Evolutionary conservation across 1,140 invertebrate species (phyloP).

Genomic region (Leguminivora glycinivorella): DNA sequence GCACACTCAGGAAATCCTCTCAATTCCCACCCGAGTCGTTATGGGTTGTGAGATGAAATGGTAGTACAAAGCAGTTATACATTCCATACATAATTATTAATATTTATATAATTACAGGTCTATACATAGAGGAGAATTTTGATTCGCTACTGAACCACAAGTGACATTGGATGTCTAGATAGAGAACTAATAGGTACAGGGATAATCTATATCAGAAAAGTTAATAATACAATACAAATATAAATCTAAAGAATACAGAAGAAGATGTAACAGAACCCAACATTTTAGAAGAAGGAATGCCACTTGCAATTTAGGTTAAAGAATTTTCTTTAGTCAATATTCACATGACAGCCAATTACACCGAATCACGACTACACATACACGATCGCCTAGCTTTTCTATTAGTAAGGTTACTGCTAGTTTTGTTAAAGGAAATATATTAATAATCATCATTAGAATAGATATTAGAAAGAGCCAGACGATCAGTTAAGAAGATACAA

Average conservation of each 20-base stretch:
- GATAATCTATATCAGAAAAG: constrained; percentile 3
- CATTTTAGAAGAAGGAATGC: constrained; percentile 6
- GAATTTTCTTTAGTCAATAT: constrained; percentile 5
- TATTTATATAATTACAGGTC: constrained; percentile 35
- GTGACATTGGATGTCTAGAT: constrained; percentile 23
- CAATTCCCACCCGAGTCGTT: constrained; percentile 52
- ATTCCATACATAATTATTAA: constrained; percentile 34
- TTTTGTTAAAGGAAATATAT: constrained; percentile 19
- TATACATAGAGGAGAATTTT: constrained; percentile 27
- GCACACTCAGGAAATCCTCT: constrained; percentile 60
- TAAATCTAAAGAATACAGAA: neutral
- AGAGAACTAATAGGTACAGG: constrained; percentile 15
- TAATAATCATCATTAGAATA: constrained; percentile 1
- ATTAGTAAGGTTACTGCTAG: constrained; percentile 11
- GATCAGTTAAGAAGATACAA: constrained; percentile 40
- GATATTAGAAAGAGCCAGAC: constrained; percentile 42
- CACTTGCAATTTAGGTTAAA: constrained; percentile 24
- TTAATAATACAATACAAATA: neutral
- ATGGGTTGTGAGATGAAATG: constrained; percentile 45
- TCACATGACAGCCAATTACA: constrained; percentile 21
- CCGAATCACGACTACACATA: constrained; percentile 24
- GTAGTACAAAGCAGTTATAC: constrained; percentile 66
- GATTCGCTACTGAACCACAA: constrained; percentile 24
- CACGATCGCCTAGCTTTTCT: constrained; percentile 25
- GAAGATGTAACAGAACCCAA: neutral